These are phyloP conservation scores for Lonchura striata DNA, from an alignment of 2,113 vertebrate genomes.

Conservation along the genomic window DNA sequence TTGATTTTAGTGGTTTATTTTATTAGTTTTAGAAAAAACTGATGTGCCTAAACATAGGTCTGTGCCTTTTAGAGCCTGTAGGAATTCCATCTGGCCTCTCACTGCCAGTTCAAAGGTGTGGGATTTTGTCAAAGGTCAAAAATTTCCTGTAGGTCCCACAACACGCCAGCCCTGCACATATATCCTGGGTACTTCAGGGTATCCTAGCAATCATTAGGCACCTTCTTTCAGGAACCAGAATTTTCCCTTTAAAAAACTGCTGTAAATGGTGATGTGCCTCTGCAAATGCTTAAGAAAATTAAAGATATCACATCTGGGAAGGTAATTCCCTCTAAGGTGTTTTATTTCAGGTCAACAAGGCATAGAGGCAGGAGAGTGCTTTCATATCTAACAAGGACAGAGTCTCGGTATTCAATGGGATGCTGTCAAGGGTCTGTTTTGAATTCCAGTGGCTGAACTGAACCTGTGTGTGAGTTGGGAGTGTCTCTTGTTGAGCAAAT, in stretches of 20 bases:
- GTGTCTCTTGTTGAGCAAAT: background rate
- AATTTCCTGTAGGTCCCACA: background rate
- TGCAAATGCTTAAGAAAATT: background rate
- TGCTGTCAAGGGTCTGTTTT: background rate
- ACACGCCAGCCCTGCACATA: background rate
- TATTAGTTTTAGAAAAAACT: background rate
- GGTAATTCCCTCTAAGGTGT: background rate
- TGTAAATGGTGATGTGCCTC: background rate
- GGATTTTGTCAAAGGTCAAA: background rate
- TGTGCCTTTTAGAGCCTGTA: background rate
- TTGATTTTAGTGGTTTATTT: background rate
- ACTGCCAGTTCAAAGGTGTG: background rate
- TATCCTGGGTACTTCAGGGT: background rate
- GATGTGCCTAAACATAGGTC: background rate
- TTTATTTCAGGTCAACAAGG: slow-evolving; percentile 24
- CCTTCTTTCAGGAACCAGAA: background rate
- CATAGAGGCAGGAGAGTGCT: background rate
- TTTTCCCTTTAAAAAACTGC: background rate
- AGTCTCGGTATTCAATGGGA: background rate
- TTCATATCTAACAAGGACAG: background rate
- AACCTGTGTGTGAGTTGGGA: background rate
- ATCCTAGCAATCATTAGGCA: background rate
- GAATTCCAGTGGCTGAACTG: background rate
- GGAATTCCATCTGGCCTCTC: background rate
- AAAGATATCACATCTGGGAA: background rate